A percentile compares a stretch with the other conserved stretches of the same genome.
Conservation (phyloP, 2,888 invertebrate genomes). For the Adelphocoris suturalis region DNA sequence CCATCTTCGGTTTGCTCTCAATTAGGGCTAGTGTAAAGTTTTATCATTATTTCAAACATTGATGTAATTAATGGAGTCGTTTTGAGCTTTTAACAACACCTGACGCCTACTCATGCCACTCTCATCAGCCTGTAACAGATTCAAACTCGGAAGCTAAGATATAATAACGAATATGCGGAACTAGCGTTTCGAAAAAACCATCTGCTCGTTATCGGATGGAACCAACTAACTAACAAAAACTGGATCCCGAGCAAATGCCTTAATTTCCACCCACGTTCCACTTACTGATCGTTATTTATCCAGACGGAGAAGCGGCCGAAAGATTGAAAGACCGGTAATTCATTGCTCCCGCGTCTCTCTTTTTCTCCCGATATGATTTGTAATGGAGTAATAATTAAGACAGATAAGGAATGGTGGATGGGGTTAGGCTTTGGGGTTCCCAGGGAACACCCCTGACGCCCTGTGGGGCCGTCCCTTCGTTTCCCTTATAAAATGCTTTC, state of each 20-base stretch:
- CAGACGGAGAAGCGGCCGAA: slow-evolving; percentile 17
- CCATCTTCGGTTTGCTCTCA: too few species aligned
- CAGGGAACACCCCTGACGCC: slow-evolving; percentile 70
- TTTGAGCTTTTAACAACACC: too few species aligned
- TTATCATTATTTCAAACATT: too few species aligned
- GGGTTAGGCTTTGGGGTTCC: slow-evolving; percentile 42
- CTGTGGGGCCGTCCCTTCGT: slow-evolving; percentile 65
- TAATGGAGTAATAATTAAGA: slow-evolving; percentile 68
- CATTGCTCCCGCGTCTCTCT: slow-evolving; percentile 40
- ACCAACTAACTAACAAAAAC: neutral
- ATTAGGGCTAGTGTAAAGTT: too few species aligned
- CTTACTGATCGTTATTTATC: slow-evolving; percentile 11
- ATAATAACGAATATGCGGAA: too few species aligned
- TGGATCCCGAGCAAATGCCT: neutral
- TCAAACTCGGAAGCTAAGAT: too few species aligned
- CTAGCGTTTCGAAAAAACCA: too few species aligned
- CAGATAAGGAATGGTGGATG: slow-evolving; percentile 62
- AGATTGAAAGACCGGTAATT: slow-evolving; percentile 55
- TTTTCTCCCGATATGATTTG: slow-evolving; percentile 63
- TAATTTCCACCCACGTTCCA: neutral
- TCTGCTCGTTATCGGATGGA: neutral
- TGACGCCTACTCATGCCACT: too few species aligned
- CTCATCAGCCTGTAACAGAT: too few species aligned
- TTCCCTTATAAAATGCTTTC: slow-evolving; percentile 73
- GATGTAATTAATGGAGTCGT: too few species aligned